Conservation (phyloP, 2,888 invertebrate genomes). For the Drosophila tripunctata region DNA sequence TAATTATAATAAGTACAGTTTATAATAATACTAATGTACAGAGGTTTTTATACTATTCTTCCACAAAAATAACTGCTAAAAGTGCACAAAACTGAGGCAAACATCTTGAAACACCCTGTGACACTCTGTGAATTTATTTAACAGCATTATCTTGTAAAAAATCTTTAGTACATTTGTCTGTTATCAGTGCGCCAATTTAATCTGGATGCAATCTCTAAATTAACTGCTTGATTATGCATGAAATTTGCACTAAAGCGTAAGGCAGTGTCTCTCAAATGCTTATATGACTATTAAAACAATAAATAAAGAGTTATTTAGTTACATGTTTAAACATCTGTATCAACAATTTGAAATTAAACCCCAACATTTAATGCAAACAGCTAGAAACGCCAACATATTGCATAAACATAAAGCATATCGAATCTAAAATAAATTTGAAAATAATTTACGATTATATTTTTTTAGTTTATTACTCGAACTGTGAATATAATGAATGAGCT, state of each 20-base stretch:
- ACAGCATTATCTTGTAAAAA: no score
- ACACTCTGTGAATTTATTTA: no score
- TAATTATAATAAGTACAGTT: no score
- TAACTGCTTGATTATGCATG: slow-evolving; percentile 3
- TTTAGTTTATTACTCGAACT: slow-evolving; percentile 15
- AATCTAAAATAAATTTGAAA: not conserved
- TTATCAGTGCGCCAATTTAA: not conserved
- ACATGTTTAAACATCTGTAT: slow-evolving; percentile 4
- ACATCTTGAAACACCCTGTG: not conserved
- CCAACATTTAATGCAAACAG: not conserved
- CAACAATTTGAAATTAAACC: not conserved
- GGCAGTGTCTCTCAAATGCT: not conserved
- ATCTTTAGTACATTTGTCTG: not conserved
- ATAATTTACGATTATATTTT: slow-evolving; percentile 7
- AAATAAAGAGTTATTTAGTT: not conserved
- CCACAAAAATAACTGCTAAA: no score
- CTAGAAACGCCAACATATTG: not conserved
- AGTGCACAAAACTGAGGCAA: no score
- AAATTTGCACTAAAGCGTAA: not conserved
- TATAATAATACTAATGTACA: no score
- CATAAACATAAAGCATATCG: not conserved
- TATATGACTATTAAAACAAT: slow-evolving; percentile 2
- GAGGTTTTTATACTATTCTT: no score
- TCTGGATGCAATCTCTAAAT: not conserved
- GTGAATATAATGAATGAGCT: slow-evolving; percentile 20